These are phyloP conservation scores for Sebastes melanostomus DNA, from an alignment of 2,797 vertebrate species.

Conservation along the genomic window DNA sequence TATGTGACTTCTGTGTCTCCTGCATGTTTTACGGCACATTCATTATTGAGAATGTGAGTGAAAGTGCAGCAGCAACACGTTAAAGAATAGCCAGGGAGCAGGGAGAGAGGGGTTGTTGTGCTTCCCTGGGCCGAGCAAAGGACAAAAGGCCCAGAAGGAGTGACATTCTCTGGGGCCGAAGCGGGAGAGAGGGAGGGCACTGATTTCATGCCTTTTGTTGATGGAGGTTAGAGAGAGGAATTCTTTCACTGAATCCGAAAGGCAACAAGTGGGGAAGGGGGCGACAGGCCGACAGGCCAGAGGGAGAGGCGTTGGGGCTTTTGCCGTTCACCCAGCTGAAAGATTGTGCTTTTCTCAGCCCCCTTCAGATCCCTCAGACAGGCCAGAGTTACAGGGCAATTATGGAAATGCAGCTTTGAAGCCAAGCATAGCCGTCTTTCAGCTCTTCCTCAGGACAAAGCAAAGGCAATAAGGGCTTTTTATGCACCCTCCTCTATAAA, in stretches of 20 bases:
- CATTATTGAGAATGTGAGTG: constrained; percentile 72
- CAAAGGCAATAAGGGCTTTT: constrained; percentile 73
- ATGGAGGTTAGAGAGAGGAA: constrained; percentile 85
- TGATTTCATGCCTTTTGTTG: constrained; percentile 94
- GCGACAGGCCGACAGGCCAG: constrained; percentile 76
- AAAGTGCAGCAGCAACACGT: constrained; percentile 72
- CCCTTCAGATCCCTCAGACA: constrained; percentile 86
- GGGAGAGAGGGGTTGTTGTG: constrained; percentile 68
- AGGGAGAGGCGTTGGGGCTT: constrained; percentile 83
- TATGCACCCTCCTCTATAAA: constrained; percentile 65
- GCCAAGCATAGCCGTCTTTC: constrained; percentile 86
- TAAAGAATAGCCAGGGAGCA: constrained; percentile 75
- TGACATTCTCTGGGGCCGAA: constrained; percentile 84
- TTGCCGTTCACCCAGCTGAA: constrained; percentile 94
- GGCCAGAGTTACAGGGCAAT: constrained; percentile 97
- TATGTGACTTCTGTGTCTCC: constrained; percentile 64
- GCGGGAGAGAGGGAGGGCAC: constrained; percentile 81
- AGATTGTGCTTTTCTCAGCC: constrained; percentile 88
- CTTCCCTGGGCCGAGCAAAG: constrained; percentile 70
- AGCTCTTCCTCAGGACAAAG: constrained; percentile 86
- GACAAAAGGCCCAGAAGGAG: constrained; percentile 88
- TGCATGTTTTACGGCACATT: constrained; percentile 73
- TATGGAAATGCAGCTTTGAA: constrained; percentile 99
- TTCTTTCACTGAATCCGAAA: constrained; percentile 89
- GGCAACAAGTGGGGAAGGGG: constrained; percentile 91